Base-by-base conservation (phyloP, 2,113 vertebrate species). In the Stigmatopora nigra region DNA sequence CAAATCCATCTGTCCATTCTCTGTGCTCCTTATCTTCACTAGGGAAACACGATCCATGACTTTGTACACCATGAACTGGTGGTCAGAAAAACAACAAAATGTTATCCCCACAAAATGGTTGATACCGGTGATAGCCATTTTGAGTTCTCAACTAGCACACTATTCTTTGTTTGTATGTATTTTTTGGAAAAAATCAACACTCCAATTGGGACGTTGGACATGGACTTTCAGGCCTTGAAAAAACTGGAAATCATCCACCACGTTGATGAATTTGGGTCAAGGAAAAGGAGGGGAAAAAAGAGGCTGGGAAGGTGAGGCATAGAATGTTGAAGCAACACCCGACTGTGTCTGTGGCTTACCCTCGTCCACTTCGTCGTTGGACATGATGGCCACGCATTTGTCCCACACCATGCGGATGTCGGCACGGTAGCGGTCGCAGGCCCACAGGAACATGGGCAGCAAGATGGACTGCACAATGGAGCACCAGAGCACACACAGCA, bases 401-500 rank as follows among this genome's bases (percentile, higher is more conserved):
- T 93, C 93, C 92, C 95, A 94, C 76, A 96, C 85, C 57, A 93
- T 90, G 68, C 88, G 91, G 67, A 93, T 88, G 70, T 95, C 91
- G 0, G 94, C 93, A 0, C 95, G 90, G 81, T 96, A 96, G 58
- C 94, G 95, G 72, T 95, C 93, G 4, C 94, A 97, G 59, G 93
- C 93, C 93, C 94, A 94, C 53, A 97, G 90, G 87, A 94, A 93
- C 69, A 93, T 78, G 1, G 95, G 95, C 36, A 96, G 88, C 67
- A 97, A 89, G 69, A 95, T 91, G 64, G 94, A 93, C 84, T 97
- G 95, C 19, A 89, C 85, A 25, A 96, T 92, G 0, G 95, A 95
- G 86, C 95, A 96, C 95, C 95, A 97, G 20, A 97, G 87, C 74
- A 96, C 89, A 5, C 94, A 94, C 68, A 93, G 75, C 13, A 92